Percentiles rank a stretch among this genome's conserved stretches.
These are phyloP conservation scores for Andricus curvator DNA, from an alignment of 2,888 invertebrate genomes.

Conservation along the genomic window DNA sequence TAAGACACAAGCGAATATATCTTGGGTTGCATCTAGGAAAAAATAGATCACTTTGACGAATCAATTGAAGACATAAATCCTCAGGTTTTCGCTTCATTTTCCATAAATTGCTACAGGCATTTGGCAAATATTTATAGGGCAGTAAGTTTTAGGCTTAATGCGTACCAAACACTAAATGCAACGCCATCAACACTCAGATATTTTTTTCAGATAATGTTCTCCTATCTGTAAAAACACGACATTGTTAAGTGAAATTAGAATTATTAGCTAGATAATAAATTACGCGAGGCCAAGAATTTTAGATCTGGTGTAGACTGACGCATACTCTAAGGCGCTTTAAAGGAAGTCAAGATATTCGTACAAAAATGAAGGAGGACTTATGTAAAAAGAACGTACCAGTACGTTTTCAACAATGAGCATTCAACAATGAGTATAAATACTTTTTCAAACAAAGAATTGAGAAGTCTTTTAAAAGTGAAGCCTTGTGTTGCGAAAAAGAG, in stretches of 20 bases:
- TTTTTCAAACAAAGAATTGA: slow-evolving; percentile 25
- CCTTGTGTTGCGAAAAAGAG: background rate
- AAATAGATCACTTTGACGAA: slow-evolving; percentile 24
- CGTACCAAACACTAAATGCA: slow-evolving; percentile 19
- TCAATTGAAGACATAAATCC: background rate
- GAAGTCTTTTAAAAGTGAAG: slow-evolving; percentile 6
- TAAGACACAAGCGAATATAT: slow-evolving; percentile 29
- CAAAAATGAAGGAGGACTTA: slow-evolving; percentile 37
- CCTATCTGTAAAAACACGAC: background rate
- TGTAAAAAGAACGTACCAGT: slow-evolving; percentile 70
- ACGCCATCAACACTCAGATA: slow-evolving; percentile 10
- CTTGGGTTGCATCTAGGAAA: slow-evolving; percentile 21
- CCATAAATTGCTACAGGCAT: slow-evolving; percentile 57
- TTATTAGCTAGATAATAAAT: background rate
- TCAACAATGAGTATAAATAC: slow-evolving; percentile 62
- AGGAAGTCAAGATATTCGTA: slow-evolving; percentile 40
- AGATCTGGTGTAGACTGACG: background rate
- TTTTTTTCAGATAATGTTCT: background rate
- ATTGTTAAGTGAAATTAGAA: background rate
- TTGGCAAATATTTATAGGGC: slow-evolving; percentile 71
- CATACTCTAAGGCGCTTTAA: slow-evolving; percentile 41
- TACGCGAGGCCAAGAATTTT: slow-evolving; percentile 8
- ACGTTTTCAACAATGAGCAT: slow-evolving; percentile 72
- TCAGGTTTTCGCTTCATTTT: slow-evolving; percentile 21
- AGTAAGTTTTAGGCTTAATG: slow-evolving; percentile 57